Base-by-base conservation (phyloP, 2,113 vertebrate genomes). In the Mobula birostris region DNA sequence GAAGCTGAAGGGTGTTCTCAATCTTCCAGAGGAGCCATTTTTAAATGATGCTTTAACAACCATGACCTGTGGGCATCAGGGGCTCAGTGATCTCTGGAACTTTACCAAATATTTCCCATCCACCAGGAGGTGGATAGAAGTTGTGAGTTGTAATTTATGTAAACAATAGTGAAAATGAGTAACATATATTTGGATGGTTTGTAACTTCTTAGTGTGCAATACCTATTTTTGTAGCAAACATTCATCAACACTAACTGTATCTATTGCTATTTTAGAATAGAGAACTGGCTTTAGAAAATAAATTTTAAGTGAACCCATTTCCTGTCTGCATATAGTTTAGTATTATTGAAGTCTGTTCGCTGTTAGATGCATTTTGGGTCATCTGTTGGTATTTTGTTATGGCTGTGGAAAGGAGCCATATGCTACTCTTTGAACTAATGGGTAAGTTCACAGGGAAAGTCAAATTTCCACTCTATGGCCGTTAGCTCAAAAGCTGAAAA, bases 1-100 rank as follows among this genome's bases (percentile, higher is more conserved):
- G 2, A 5, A 78, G 1, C 87, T 95, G 80, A 87, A 85, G 29
- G 95, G 95, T 58, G 74, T 7, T 8, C 14, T 95, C 61, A 56
- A 12, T 21, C 24, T 56, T 87, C 85, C 85, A 70, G 48, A 94
- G 5, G 80, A 63, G 0, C 87, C 91, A 70, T 94, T 94, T 21
- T 0, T 82, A 58, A 91, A 11, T 78, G 94, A 94, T 0, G 6
- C 21, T 40, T 80, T 94, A 58, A 36, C 63, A 90, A 40, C 14
- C 24, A 8, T 95, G 0, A 0, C 91, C 0, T 96, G 96, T 32
- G 48, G 40, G 61, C 87, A 19, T 0, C 63, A 94, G 5, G 29
- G 79, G 15, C 95, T 94, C 78, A 94, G 94, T 0, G 3, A 91
- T 32, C 77, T 77, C 40, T 66, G 87, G 87, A 63, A 66, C 19